phyloP scores from a whole-genome alignment of 2,888 invertebrate genomes.

The Eupithecia pulchellata region DNA sequence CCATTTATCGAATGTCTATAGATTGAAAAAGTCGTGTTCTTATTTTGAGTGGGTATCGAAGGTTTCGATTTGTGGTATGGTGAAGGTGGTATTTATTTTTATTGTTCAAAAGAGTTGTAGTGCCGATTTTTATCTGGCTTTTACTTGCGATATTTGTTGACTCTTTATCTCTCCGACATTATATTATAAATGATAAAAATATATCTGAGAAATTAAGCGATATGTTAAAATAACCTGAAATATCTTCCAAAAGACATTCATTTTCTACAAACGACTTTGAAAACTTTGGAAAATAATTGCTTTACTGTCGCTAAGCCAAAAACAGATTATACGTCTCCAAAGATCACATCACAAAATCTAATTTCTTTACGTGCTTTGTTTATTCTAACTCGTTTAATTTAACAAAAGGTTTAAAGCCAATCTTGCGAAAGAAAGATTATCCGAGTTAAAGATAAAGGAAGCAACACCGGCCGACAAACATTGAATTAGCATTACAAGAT shows the following conservation, averaged over 20 bases:
- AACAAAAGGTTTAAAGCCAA: slow-evolving; percentile 67
- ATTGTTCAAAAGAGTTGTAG: slow-evolving; percentile 1
- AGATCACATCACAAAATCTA: slow-evolving; percentile 53
- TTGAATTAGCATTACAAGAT: slow-evolving; percentile 75
- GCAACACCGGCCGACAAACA: slow-evolving; percentile 64
- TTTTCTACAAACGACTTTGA: not conserved
- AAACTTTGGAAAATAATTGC: not conserved
- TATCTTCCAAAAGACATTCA: not conserved
- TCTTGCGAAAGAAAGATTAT: slow-evolving; percentile 68
- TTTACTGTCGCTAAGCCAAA: not conserved
- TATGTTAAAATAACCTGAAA: not conserved
- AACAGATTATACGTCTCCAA: slow-evolving; percentile 18
- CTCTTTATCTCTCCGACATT: not conserved
- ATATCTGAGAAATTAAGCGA: not conserved
- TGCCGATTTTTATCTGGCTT: not conserved
- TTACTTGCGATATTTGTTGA: not conserved
- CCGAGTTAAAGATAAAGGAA: slow-evolving; percentile 62
- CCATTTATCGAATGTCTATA: slow-evolving; percentile 59
- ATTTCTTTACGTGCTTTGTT: slow-evolving; percentile 58
- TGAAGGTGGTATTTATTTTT: slow-evolving; percentile 1
- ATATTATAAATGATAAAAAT: not conserved
- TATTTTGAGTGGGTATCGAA: slow-evolving; percentile 34
- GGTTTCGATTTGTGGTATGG: slow-evolving; percentile 26
- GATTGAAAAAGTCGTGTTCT: slow-evolving; percentile 48
- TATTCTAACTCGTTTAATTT: slow-evolving; percentile 66